Evolutionary conservation across 2,113 vertebrate genomes (phyloP), one percentile per base, ranked within the genome.

Genomic region (Micromys minutus): DNA sequence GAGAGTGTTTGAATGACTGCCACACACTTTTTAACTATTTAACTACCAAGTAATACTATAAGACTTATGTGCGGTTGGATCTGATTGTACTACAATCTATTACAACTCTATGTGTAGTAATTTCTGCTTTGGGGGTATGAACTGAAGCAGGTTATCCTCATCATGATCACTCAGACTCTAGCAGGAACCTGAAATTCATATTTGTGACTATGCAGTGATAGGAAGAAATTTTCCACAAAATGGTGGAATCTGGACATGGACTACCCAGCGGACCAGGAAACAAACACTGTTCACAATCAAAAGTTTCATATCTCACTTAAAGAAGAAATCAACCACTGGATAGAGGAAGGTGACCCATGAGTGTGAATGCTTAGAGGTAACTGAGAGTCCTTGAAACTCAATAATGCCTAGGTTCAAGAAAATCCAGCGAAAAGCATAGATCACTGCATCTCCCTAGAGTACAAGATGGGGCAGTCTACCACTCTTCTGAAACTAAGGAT

Each of bases 61-160:
- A 1, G 98, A 99, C 81, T 87, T 94, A 0, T 99, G 99, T 0
- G 99, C 99, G 99, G 99, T 99, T 13, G 99, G 99, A 29, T 98
- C 99, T 0, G 98, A 98, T 21, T 98, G 94, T 29, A 99, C 98
- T 1, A 99, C 98, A 0, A 93, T 99, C n/a, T 97, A 99, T 31
- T 98, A 99, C 15, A 99, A 98, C 72, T 99, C 97, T 45, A 99
- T 99, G 99, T 99, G 99, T 76, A 99, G 99, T 96, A 99, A 99
- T 47, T 99, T 99, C 15, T 99, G 99, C 94, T 98, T 99, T 98
- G 99, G 99, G 0, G 99, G 99, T 6, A 99, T 99, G 99, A 99
- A 99, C 93, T 98, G 99, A 1, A 92, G 99, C 1, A 6, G 36
- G 98, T 99, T n/a, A 99, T 99, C 94, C 97, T 99, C 15, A 98